These are phyloP conservation scores for Montipora sp. DNA, from an alignment of 64 coral and sea anemone species.

Conservation along the genomic window DNA sequence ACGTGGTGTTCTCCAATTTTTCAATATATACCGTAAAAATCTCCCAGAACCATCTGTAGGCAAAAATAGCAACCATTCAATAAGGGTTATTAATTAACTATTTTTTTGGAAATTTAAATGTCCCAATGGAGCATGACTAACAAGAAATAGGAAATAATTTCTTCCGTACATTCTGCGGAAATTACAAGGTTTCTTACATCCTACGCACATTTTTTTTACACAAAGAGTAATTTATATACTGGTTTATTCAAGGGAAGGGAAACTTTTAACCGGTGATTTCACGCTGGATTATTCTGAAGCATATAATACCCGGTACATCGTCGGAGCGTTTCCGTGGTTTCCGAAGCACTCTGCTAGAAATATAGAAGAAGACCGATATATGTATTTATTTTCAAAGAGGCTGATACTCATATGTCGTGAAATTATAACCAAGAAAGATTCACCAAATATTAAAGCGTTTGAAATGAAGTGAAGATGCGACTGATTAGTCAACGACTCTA, in stretches of 20 bases:
- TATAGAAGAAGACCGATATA: background rate
- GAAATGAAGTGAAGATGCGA: background rate
- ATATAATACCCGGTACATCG: too few species aligned
- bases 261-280: too few species aligned
- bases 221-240: background rate
- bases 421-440: background rate
- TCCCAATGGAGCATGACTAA: background rate
- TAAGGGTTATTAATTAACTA: background rate
- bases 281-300: too few species aligned
- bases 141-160: background rate
- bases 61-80: background rate
- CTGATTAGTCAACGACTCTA: background rate
- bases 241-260: background rate
- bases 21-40: background rate
- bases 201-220: background rate
- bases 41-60: background rate
- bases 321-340: background rate
- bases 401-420: background rate
- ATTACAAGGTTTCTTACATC: background rate
- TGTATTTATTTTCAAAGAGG: slow-evolving; percentile 1
- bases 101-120: background rate
- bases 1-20: background rate
- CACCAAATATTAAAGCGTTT: background rate
- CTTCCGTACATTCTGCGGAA: background rate
- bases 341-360: background rate